Evolutionary conservation across 2,888 invertebrate genomes (phyloP), one percentile per base, ranked within the genome.

Genomic region (Agrochola litura): DNA sequence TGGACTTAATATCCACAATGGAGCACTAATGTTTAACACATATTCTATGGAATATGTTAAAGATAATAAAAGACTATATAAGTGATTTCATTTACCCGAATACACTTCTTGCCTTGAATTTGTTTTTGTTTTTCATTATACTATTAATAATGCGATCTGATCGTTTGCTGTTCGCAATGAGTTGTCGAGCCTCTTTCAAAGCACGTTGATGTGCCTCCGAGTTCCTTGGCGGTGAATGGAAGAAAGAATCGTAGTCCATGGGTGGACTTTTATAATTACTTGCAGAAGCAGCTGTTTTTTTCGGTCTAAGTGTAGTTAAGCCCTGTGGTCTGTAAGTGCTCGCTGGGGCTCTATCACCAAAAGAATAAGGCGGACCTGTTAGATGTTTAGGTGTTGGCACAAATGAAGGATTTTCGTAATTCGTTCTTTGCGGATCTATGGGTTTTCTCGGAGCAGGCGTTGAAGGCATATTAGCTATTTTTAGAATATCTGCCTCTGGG

Each of bases 101-200:
- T 70, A 79, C 54, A 54, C 64, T 84, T 74, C n/a, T 69, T 61
- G 67, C 60, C 3, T 77, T 70, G 12, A 58, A 49, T 70, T 73
- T 76, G 12, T 82, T 71, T 66, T 68, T 74, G 37, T 70, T 76
- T 73, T 86, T 78, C 30, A 86, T 77, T 22, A 90, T 67, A 9
- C n/a, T 80, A 46, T 86, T 75, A 41, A 90, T 86, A 46, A 90
- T 74, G 43, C 69, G 70, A 43, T 90, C 88, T 4, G 91, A 82
- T 67, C 86, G 75, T 86, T 90, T 84, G 74, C 92, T 93, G 2
- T 90, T 90, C 82, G 88, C 86, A 12, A 95, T 90, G 5, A 94
- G 79, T 60, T 88, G 86, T 37, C 83, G 87, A 4, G 92, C 92
- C 49, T 91, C 86, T 25, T 89, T 84, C 22, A 91, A 56, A 8